Conservation (phyloP, 37 sponge, comb jelly and placozoan species). For the Tethya wilhelma region DNA sequence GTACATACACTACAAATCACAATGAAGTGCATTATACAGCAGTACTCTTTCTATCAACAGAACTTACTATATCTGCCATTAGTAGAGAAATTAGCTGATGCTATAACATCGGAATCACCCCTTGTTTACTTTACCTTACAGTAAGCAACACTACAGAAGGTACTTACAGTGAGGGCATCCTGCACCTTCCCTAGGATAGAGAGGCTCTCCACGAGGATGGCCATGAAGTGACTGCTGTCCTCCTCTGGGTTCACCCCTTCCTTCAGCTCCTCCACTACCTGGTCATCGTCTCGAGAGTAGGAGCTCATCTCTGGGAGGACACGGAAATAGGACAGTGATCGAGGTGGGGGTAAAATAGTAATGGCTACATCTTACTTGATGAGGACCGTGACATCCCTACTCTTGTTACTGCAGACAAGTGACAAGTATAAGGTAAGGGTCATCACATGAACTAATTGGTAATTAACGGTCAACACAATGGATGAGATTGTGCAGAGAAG, state of each 20-base stretch:
- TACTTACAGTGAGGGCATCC: constrained; percentile 60
- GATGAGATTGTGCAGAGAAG: no score
- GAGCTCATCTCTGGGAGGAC: background rate
- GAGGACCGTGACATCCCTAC: no score
- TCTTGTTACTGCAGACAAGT: no score
- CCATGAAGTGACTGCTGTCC: constrained; percentile 69
- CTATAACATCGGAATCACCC: background rate
- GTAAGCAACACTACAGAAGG: background rate
- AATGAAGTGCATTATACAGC: background rate
- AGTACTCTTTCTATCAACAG: background rate
- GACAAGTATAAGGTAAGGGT: no score
- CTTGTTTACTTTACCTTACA: background rate
- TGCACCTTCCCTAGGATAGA: constrained; percentile 64
- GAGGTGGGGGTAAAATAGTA: no score
- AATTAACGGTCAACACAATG: no score
- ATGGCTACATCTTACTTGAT: no score
- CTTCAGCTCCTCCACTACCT: constrained; percentile 59
- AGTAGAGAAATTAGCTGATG: background rate
- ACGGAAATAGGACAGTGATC: no score
- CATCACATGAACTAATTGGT: no score
- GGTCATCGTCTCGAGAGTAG: background rate
- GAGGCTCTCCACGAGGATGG: constrained; percentile 74
- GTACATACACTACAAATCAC: background rate
- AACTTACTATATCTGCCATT: background rate
- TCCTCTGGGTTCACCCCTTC: constrained; percentile 64